Conservation (phyloP, 1,140 invertebrate genomes). For the Platyura marginata region DNA sequence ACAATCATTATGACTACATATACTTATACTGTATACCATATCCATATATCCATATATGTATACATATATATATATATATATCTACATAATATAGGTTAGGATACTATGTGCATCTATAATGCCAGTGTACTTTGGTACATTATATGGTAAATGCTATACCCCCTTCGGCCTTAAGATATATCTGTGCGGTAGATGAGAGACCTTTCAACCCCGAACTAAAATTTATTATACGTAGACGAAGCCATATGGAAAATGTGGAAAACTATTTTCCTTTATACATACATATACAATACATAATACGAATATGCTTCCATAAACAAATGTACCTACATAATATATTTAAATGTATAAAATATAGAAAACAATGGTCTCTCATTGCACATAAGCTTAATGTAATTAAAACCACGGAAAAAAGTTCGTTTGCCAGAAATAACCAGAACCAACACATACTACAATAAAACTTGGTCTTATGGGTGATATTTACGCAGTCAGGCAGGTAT, state of each 20-base stretch:
- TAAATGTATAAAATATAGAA: not conserved
- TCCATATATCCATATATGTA: no score
- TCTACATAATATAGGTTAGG: no score
- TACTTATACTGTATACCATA: no score
- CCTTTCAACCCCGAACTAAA: slow-evolving; percentile 2
- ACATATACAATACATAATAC: not conserved
- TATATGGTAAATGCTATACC: no score
- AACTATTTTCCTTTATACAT: not conserved
- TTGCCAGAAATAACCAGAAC: no score
- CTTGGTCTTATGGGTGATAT: no score
- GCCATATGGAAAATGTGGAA: not conserved
- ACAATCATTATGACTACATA: no score
- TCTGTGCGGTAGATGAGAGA: slow-evolving; percentile 1
- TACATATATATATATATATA: no score
- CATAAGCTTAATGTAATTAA: not conserved
- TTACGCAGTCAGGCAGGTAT: no score
- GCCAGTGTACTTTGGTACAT: no score
- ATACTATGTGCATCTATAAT: no score
- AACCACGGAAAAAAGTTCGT: not conserved
- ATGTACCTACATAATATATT: not conserved
- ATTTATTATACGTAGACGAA: not conserved
- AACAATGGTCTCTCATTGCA: not conserved
- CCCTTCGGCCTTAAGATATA: not conserved
- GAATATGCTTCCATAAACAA: not conserved
- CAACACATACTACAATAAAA: no score